A percentile compares a stretch with the other conserved stretches of the same genome.
Evolutionary conservation across 2,113 vertebrate species (phyloP).

Genomic region (Psammodynastes pulverulentus): DNA sequence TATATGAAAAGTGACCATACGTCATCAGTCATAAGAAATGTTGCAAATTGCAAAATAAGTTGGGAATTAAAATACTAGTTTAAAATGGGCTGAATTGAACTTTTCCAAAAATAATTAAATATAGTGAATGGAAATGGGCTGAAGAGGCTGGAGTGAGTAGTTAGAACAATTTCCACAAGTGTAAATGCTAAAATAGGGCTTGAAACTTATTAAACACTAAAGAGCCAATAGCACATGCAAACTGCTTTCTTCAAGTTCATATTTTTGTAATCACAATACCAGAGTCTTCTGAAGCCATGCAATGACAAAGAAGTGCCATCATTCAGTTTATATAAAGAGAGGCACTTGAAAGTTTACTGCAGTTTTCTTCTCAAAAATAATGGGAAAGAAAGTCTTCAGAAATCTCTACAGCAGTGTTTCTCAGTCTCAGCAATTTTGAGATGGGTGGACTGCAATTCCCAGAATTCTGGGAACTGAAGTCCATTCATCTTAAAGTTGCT

Average conservation of each 20-base stretch:
- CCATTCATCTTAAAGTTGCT: background rate
- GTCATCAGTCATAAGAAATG: constrained; percentile 56
- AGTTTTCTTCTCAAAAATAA: background rate
- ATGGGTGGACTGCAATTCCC: background rate
- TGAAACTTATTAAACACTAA: background rate
- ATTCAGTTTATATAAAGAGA: background rate
- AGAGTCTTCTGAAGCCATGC: background rate
- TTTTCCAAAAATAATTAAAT: too few relatives aligned
- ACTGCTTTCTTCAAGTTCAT: background rate
- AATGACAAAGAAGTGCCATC: background rate
- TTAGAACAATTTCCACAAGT: background rate
- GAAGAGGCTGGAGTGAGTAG: background rate
- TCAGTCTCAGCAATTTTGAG: background rate
- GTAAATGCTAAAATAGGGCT: background rate
- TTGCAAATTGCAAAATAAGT: background rate
- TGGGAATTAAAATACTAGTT: background rate
- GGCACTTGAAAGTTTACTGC: background rate
- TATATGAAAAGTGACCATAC: constrained; percentile 56
- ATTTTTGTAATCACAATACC: background rate
- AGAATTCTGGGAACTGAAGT: background rate
- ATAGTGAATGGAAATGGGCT: too few relatives aligned
- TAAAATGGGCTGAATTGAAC: background rate
- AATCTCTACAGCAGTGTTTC: background rate
- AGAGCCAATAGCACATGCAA: background rate
- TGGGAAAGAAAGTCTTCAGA: background rate